Base-by-base conservation (phyloP, 2,113 vertebrate species). In the Grammomys surdaster region DNA sequence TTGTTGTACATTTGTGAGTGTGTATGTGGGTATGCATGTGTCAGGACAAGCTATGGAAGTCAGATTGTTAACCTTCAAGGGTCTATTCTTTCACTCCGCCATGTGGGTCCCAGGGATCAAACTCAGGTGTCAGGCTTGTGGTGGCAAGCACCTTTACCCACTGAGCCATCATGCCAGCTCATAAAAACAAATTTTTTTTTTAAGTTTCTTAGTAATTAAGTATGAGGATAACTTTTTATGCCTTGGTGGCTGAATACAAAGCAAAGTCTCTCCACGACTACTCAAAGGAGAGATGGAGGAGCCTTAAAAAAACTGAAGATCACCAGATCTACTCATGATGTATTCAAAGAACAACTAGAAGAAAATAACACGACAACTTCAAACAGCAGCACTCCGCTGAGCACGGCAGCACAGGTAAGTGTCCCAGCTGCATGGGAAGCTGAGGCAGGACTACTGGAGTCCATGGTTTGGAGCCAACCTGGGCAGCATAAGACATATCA, bases 151-250 rank as follows among this genome's bases (percentile, higher is more conserved):
- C 63, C 33, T 48, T 69, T 36, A 69, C 43, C 84, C 63, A 48
- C 84, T 67, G 60, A 48, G 60, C 84, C 60, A 69, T 36, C 43
- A 12, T 6, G 28, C 43, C 84, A 69, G 10, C 63, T 9, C 63
- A 36, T 36, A 11, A 48, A 36, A 33, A 70, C 46, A 54, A 28
- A 48, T 65, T 58, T 60, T 51, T 80, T 84, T 81, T 63, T 26
- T 33, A 60, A 33, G 91, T 91, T 89, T 95, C 84, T 76, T 85
- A 69, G 48, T 75, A 95, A 87, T 95, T 94, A 97, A 70, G 67
- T 81, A 3, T 48, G 95, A 88, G 24, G 91, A 48, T 60, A 92
- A 92, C 24, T 2, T 84, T 89, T 94, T 72, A 43, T 89, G 13
- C 92, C 81, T 84, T 85, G 26, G 75, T 69, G 81, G n/a, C 40